These are phyloP conservation scores for Pangasianodon gigas DNA, from an alignment of 2,113 vertebrate genomes.

Conservation along the genomic window DNA sequence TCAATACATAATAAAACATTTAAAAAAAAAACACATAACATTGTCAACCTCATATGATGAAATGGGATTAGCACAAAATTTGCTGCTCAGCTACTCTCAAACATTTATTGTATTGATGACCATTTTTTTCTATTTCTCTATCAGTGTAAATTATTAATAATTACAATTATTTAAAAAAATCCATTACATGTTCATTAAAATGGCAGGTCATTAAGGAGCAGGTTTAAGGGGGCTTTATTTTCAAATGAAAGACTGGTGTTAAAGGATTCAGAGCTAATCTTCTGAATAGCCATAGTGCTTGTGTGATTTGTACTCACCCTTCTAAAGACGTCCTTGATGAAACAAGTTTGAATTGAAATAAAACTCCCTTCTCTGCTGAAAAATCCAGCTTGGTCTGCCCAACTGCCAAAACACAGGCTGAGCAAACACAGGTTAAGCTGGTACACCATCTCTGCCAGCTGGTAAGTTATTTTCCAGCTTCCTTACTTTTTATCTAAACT, in stretches of 20 bases:
- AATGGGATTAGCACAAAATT: background rate
- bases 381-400: background rate
- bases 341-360: background rate
- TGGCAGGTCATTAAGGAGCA: constrained; percentile 28
- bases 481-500: background rate
- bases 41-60: background rate
- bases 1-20: background rate
- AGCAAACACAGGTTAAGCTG: background rate
- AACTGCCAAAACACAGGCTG: background rate
- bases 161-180: background rate
- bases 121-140: background rate
- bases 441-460: background rate
- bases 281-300: background rate
- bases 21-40: background rate
- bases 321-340: background rate
- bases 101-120: background rate
- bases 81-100: background rate
- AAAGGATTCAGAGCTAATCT: background rate
- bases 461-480: background rate
- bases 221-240: constrained; percentile 3
- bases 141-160: background rate
- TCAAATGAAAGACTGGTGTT: constrained; percentile 2
- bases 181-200: background rate
- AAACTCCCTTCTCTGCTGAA: background rate
- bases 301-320: background rate